phyloP scores from a whole-genome alignment of 2,888 invertebrate species.

The Hipparchia sbordonii region DNA sequence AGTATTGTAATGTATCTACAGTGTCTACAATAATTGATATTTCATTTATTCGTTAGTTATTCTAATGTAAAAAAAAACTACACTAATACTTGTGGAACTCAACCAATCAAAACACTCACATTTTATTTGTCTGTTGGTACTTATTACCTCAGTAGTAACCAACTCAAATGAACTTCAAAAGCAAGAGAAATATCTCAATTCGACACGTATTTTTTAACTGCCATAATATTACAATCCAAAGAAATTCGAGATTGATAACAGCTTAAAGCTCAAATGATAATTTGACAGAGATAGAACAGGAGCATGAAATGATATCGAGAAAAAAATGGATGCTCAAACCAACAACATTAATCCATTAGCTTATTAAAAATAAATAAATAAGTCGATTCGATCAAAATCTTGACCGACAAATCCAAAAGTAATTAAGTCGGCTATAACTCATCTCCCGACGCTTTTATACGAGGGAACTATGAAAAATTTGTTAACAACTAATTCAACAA shows the following conservation, averaged over 20 bases:
- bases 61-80: too few species aligned
- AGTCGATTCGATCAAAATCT: constrained; percentile 39
- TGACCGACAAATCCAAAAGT: constrained; percentile 47
- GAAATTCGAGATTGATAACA: background rate
- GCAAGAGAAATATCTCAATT: too few species aligned
- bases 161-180: too few species aligned
- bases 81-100: too few species aligned
- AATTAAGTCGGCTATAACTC: constrained; percentile 51
- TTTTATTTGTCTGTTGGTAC: too few species aligned
- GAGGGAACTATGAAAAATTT: constrained; percentile 48
- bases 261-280: background rate
- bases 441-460: constrained; percentile 37
- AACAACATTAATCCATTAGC: constrained; percentile 29
- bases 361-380: constrained; percentile 39
- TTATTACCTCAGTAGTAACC: too few species aligned
- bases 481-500: constrained; percentile 56
- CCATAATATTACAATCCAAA: too few species aligned
- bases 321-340: constrained; percentile 25
- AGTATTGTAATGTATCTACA: too few species aligned
- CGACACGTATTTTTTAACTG: too few species aligned
- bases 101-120: too few species aligned
- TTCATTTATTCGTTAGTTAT: too few species aligned
- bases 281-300: constrained; percentile 8
- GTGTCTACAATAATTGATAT: too few species aligned
- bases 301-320: constrained; percentile 18